Evolutionary conservation across 2,113 vertebrate species (phyloP).

Genomic region (Synodontis membranacea): DNA sequence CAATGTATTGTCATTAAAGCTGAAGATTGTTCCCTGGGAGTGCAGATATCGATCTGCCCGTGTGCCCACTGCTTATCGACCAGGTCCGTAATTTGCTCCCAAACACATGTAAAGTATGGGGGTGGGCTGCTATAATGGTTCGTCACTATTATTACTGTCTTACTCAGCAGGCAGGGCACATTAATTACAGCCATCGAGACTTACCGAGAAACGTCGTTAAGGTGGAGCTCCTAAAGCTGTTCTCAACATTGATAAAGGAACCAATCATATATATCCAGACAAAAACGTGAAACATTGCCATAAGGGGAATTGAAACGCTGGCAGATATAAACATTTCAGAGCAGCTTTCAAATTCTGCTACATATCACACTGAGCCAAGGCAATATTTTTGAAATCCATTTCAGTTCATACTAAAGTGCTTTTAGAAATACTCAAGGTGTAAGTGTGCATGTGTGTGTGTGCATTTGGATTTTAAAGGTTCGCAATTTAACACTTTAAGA

Average conservation of each 20-base stretch:
- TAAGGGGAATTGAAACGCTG: not conserved
- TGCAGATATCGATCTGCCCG: slow-evolving; percentile 69
- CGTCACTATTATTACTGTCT: slow-evolving; percentile 55
- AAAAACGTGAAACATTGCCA: not conserved
- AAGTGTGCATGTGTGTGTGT: not conserved
- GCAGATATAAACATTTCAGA: not conserved
- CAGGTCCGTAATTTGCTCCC: slow-evolving; percentile 66
- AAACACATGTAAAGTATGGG: slow-evolving; percentile 66
- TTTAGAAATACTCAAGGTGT: slow-evolving; percentile 22
- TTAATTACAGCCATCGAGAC: slow-evolving; percentile 51
- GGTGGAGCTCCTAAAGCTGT: slow-evolving; percentile 31
- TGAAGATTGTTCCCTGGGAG: slow-evolving; percentile 71
- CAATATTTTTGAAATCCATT: slow-evolving; percentile 15
- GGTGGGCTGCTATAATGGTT: slow-evolving; percentile 57
- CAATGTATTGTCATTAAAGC: slow-evolving; percentile 77
- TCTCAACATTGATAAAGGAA: slow-evolving; percentile 27
- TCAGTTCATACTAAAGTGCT: slow-evolving; percentile 32
- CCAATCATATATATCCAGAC: not conserved
- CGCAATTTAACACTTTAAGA: slow-evolving; percentile 33
- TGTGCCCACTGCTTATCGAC: slow-evolving; percentile 70
- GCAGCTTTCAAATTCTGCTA: not conserved
- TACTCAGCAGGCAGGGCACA: slow-evolving; percentile 53
- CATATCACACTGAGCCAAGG: slow-evolving; percentile 6
- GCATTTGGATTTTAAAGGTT: slow-evolving; percentile 45
- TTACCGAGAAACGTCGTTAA: slow-evolving; percentile 44